Percentiles rank a stretch among this genome's conserved stretches.
Evolutionary conservation across 2,113 vertebrate species (phyloP).

Genomic region (Notarius lentiginosus): DNA sequence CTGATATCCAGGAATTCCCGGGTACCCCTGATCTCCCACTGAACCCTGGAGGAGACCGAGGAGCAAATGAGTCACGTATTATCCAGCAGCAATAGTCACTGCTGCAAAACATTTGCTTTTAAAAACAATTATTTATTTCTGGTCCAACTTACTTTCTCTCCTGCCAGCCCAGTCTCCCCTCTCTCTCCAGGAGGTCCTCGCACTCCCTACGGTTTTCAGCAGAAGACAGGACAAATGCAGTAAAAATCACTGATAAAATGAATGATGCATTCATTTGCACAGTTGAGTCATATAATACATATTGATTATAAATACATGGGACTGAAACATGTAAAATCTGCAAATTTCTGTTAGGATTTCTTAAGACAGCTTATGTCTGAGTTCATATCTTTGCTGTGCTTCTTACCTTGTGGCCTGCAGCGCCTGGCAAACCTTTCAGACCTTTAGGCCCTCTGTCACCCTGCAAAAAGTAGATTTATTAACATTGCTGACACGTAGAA

Average conservation of each 20-base stretch:
- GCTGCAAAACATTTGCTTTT: conserved; percentile 31
- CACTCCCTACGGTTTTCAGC: conserved; percentile 66
- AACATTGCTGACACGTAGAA: conserved; percentile 33
- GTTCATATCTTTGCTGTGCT: background rate
- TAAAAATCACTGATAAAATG: conserved; percentile 2
- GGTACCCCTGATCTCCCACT: conserved; percentile 68
- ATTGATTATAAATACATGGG: background rate
- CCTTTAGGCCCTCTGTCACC: conserved; percentile 72
- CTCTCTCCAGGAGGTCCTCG: conserved; percentile 67
- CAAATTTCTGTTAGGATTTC: background rate
- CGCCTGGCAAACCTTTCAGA: conserved; percentile 74
- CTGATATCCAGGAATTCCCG: conserved; percentile 73
- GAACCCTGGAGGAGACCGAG: conserved; percentile 59
- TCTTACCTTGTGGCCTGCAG: conserved; percentile 74
- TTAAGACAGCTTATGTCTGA: background rate
- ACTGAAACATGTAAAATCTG: background rate
- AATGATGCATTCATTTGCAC: background rate
- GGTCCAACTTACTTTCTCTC: conserved; percentile 65
- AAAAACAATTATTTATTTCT: conserved; percentile 34
- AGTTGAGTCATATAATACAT: background rate
- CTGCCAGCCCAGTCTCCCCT: conserved; percentile 61
- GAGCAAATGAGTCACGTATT: conserved; percentile 46
- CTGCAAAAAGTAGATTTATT: conserved; percentile 60
- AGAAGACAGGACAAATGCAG: conserved; percentile 16
- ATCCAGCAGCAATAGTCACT: conserved; percentile 47